Evolutionary conservation across 53 echinoderm and acorn worm species (phyloP).

Genomic region (Echinarachnius parma): DNA sequence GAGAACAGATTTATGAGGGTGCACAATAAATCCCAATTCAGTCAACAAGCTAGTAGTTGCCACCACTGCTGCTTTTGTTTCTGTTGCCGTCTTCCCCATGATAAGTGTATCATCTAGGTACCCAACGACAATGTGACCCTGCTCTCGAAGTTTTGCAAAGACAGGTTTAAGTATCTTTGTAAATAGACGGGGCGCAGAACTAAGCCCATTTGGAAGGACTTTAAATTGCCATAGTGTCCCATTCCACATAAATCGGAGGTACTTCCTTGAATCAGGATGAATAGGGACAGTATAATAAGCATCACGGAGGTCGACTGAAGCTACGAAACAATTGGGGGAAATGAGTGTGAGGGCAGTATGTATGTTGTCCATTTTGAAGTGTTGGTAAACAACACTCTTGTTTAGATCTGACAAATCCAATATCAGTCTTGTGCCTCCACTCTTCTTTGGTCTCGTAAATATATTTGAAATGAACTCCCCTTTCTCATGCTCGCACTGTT

Average conservation of each 20-base stretch:
- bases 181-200: background rate
- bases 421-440: background rate
- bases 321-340: background rate
- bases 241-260: background rate
- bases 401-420: constrained; percentile 14
- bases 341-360: constrained; percentile 28
- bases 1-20: background rate
- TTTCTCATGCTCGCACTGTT: background rate
- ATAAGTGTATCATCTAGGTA: constrained; percentile 14
- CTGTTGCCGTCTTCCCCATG: background rate
- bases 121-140: constrained; percentile 11
- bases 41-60: background rate
- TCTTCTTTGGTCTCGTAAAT: constrained; percentile 4
- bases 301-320: background rate
- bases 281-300: constrained; percentile 59
- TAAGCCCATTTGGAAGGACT: background rate
- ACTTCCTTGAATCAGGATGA: background rate
- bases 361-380: constrained; percentile 7
- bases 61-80: constrained; percentile 1
- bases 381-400: background rate
- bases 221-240: background rate
- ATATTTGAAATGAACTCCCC: constrained; percentile 3
- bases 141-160: constrained; percentile 1
- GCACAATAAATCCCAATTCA: constrained; percentile 5
- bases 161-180: constrained; percentile 23